phyloP scores from a whole-genome alignment of 2,797 vertebrate genomes.

The Thamnophis elegans region DNA sequence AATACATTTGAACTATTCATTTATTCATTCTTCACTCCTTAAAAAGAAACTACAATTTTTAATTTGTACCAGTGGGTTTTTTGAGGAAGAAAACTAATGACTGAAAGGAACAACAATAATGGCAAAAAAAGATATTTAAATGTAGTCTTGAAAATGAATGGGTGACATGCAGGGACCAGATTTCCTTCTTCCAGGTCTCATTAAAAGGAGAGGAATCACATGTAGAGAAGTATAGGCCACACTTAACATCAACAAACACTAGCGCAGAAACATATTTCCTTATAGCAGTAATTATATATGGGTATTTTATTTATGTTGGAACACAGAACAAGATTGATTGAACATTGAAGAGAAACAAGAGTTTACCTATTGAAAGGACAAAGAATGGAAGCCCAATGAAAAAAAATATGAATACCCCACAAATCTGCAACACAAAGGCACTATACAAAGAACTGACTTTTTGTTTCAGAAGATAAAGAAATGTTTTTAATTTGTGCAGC shows the following conservation, averaged over 20 bases:
- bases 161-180: background rate
- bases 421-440: background rate
- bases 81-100: background rate
- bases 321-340: background rate
- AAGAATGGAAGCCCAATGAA: background rate
- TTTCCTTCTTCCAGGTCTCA: background rate
- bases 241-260: background rate
- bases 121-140: background rate
- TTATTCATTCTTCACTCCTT: background rate
- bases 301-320: background rate
- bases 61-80: background rate
- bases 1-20: background rate
- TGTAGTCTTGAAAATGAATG: background rate
- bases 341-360: background rate
- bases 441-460: background rate
- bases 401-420: background rate
- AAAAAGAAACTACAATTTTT: background rate
- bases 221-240: background rate
- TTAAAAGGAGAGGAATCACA: background rate
- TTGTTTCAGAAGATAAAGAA: background rate
- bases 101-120: background rate
- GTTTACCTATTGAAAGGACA: background rate
- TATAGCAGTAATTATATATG: background rate
- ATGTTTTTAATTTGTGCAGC: background rate
- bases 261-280: background rate